phyloP scores from a whole-genome alignment of 2,888 invertebrate species.

The Taphrorychus bicolor region DNA sequence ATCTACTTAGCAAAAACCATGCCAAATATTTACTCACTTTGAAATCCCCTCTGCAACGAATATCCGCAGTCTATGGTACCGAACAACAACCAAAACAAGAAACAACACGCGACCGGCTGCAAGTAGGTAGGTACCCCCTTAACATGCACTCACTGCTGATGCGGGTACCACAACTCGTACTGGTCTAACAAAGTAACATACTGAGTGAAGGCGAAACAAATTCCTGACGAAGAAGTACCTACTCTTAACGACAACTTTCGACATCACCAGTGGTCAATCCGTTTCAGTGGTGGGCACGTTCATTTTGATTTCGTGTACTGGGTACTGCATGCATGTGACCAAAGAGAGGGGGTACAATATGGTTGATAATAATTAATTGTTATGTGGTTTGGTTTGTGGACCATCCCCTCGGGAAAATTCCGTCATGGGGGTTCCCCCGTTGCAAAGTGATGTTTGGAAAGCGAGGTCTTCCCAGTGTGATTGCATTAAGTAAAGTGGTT shows the following conservation, averaged over 20 bases:
- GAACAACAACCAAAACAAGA: not conserved
- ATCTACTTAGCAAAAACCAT: no score
- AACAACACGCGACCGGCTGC: not conserved
- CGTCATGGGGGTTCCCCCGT: not conserved
- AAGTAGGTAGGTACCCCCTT: not conserved
- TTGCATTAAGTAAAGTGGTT: no score
- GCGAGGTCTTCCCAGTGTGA: no score
- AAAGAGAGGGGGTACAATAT: not conserved
- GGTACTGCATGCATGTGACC: no score
- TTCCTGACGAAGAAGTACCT: conserved; percentile 21
- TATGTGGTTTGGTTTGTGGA: not conserved
- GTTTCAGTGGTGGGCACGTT: conserved; percentile 2
- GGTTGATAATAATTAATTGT: not conserved
- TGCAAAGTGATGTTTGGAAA: no score
- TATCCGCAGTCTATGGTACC: no score
- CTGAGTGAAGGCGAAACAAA: not conserved
- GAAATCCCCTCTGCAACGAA: no score
- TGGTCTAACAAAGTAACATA: conserved; percentile 10
- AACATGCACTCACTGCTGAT: not conserved
- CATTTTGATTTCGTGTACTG: not conserved
- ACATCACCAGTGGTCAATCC: not conserved
- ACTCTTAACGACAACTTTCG: conserved; percentile 25
- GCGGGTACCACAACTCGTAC: conserved; percentile 13
- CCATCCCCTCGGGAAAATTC: no score
- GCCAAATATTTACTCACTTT: no score